Percentiles rank a stretch among this genome's conserved stretches.
These are phyloP conservation scores for Theodoxus fluviatilis DNA, from an alignment of 2,888 invertebrate species.

Conservation along the genomic window DNA sequence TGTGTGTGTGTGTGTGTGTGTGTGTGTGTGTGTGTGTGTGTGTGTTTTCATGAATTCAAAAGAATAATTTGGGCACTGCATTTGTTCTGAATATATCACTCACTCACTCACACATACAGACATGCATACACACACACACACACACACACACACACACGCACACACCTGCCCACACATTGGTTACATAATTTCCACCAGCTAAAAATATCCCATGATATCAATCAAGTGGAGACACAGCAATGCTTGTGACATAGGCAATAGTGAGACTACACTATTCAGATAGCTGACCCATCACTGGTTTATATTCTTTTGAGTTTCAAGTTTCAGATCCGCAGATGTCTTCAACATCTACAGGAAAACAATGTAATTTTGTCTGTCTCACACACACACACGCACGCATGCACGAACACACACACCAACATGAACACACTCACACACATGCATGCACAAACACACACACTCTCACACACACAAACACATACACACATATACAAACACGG, in stretches of 20 bases:
- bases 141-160: slow-evolving; percentile 21
- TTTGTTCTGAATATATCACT: background rate
- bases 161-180: slow-evolving; percentile 11
- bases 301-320: too few species aligned
- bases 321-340: too few species aligned
- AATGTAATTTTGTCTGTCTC: too few species aligned
- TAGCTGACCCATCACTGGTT: background rate
- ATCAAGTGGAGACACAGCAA: too few species aligned
- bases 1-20: too few species aligned
- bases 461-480: background rate
- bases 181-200: too few species aligned
- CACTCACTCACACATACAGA: background rate
- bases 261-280: background rate
- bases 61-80: background rate
- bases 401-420: background rate
- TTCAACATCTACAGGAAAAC: too few species aligned
- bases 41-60: background rate
- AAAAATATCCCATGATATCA: too few species aligned
- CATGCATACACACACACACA: slow-evolving; percentile 15
- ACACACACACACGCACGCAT: too few species aligned
- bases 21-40: background rate
- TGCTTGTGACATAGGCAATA: too few species aligned
- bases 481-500: background rate
- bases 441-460: background rate
- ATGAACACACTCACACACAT: background rate